A percentile compares a stretch with the other conserved stretches of the same genome.
phyloP scores from a whole-genome alignment of 2,797 vertebrate species.

The Bradypodion pumilum region DNA sequence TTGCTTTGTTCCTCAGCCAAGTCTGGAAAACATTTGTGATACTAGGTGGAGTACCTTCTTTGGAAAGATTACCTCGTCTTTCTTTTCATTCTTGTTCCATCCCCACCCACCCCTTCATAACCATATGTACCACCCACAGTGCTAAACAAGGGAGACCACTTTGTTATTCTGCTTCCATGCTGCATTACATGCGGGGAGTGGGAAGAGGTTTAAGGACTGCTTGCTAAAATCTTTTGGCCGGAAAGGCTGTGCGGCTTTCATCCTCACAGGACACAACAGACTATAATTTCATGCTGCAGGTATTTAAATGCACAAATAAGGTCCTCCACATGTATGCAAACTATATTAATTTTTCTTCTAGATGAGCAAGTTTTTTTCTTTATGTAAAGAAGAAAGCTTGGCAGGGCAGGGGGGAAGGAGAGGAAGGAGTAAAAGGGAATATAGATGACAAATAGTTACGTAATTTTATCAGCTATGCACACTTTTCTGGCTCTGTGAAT shows the following conservation, averaged over 20 bases:
- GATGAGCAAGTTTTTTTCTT: neutral
- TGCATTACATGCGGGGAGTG: conserved; percentile 35
- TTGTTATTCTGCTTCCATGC: conserved; percentile 1
- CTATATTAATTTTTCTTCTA: neutral
- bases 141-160: conserved; percentile 61
- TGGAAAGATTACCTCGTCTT: conserved; percentile 48
- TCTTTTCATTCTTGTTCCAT: neutral
- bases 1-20: conserved; percentile 69
- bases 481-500: neutral
- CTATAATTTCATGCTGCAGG: conserved; percentile 6
- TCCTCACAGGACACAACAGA: conserved; percentile 32
- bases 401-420: neutral
- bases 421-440: neutral
- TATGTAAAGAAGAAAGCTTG: neutral
- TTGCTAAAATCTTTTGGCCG: conserved; percentile 43
- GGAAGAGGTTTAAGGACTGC: conserved; percentile 40
- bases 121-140: conserved; percentile 65
- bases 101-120: conserved; percentile 22
- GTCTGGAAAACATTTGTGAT: conserved; percentile 62
- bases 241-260: conserved; percentile 15
- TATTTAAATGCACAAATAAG: conserved; percentile 30
- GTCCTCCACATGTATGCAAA: neutral
- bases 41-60: conserved; percentile 65
- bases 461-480: neutral
- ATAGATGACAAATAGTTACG: neutral